Base-by-base conservation (phyloP, 1,140 invertebrate genomes). In the Proctacanthus coquilletti region DNA sequence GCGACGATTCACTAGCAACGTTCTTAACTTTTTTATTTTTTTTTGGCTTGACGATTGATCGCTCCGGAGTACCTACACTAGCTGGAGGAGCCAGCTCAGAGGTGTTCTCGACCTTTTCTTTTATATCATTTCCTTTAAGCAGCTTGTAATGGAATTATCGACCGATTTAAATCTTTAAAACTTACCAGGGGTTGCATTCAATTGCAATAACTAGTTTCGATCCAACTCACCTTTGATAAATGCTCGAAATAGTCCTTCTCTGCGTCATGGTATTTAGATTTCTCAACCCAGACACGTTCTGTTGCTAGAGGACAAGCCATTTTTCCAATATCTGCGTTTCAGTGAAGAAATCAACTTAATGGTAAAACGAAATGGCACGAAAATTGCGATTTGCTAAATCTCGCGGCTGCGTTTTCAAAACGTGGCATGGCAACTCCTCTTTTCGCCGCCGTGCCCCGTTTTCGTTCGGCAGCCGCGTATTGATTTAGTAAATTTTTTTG, bases 221-320 rank as follows among this genome's bases (percentile, higher is more conserved):
- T n/a, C 11, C 3, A 8, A 20, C 30, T 48, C 45, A 52, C 50
- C 29, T 50, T 46, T 5, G 18, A 18, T 5, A 43, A 34, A 15
- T 30, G 47, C 49, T 68, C 64, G 42, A 65, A 60, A 40, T 68
- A 71, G 3, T 55, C 38, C 18, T 53, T 52, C 45, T 74, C 71
- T 9, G 71, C 70, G 47, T 66, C 60, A 42, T 68, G 64, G 50
- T 63, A 72, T 11, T 61, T 62, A 25, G 51, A 53, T 45, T 70
- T 69, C 20, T 70, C 62, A 38, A 66, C 53, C 71, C 71, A 74
- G 30, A 72, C 53, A 27, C 55, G 60, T 45, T 70, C 67, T n/a
- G n/a, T n/a, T n/a, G n/a, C n/a, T n/a, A n/a, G n/a, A n/a, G n/a
- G n/a, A n/a, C n/a, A n/a, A n/a, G n/a, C n/a, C n/a, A n/a, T n/a